Conservation (phyloP, 1,140 invertebrate genomes). For the Eumaeus atala region DNA sequence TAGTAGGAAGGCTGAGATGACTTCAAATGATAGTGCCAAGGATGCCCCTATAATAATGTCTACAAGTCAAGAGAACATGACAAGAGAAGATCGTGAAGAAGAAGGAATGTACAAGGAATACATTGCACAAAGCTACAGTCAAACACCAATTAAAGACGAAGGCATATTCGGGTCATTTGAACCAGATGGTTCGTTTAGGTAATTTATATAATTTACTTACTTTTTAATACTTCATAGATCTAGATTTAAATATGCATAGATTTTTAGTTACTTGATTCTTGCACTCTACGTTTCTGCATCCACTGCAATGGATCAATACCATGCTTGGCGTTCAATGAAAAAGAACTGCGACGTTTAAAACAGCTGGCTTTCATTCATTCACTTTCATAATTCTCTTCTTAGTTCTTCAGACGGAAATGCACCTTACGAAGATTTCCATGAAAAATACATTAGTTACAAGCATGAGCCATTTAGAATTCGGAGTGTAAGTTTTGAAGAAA, state of each 20-base stretch:
- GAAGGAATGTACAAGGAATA: slow-evolving; percentile 56
- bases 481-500: slow-evolving; percentile 80
- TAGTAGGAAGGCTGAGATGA: slow-evolving; percentile 67
- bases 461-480: slow-evolving; percentile 82
- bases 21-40: slow-evolving; percentile 53
- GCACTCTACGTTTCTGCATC: slow-evolving; percentile 12
- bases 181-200: slow-evolving; percentile 70
- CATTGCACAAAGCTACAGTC: slow-evolving; percentile 70
- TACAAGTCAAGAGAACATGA: slow-evolving; percentile 76
- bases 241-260: not conserved
- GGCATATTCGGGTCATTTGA: slow-evolving; percentile 71
- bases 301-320: not conserved
- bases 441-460: slow-evolving; percentile 82
- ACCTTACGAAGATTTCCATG: slow-evolving; percentile 83
- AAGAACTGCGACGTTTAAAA: slow-evolving; percentile 22
- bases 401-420: slow-evolving; percentile 72
- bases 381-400: slow-evolving; percentile 63
- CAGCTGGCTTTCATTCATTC: slow-evolving; percentile 50
- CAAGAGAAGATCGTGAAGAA: slow-evolving; percentile 55
- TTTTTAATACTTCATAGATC: not conserved
- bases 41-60: slow-evolving; percentile 72
- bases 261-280: not conserved
- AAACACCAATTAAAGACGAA: slow-evolving; percentile 77
- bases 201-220: slow-evolving; percentile 11
- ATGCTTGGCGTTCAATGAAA: slow-evolving; percentile 17